These are phyloP conservation scores for Zophobas morio DNA, from an alignment of 1,140 invertebrate species.

Conservation along the genomic window DNA sequence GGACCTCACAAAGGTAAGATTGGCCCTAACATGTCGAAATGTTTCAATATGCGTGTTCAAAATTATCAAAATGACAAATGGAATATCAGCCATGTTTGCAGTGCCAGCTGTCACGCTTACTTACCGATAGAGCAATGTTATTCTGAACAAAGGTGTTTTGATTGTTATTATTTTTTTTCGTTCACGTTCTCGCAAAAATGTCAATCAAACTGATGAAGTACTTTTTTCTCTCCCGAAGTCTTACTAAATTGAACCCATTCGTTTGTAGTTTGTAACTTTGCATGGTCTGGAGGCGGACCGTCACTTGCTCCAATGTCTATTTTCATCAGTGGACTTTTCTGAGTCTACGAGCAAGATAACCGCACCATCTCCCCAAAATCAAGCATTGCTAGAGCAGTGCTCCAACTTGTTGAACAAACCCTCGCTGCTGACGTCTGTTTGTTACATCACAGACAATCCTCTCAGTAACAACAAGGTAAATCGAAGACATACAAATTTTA, in stretches of 20 bases:
- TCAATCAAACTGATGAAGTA: conserved; percentile 44
- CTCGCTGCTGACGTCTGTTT: conserved; percentile 82
- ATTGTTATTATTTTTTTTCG: conserved; percentile 58
- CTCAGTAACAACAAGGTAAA: conserved; percentile 74
- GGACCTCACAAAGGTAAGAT: conserved; percentile 82
- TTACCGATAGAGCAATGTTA: conserved; percentile 57
- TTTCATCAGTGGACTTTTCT: conserved; percentile 80
- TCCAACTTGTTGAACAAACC: conserved; percentile 81
- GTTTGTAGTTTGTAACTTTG: conserved; percentile 80
- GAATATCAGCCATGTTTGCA: conserved; percentile 55
- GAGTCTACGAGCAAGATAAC: conserved; percentile 71
- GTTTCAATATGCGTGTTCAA: conserved; percentile 24
- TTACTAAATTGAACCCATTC: conserved; percentile 37
- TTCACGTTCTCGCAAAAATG: conserved; percentile 47
- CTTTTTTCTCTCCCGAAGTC: conserved; percentile 50
- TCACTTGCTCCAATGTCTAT: conserved; percentile 89
- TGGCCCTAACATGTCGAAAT: background rate
- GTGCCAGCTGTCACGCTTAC: conserved; percentile 38
- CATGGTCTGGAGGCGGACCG: conserved; percentile 90
- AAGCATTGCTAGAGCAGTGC: conserved; percentile 83
- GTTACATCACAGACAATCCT: conserved; percentile 84
- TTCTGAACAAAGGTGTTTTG: conserved; percentile 61
- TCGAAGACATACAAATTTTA: conserved; percentile 16
- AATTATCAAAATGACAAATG: conserved; percentile 55
- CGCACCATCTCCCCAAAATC: conserved; percentile 77